phyloP scores from a whole-genome alignment of 2,113 vertebrate genomes.

The Hydrochoerus hydrochaeris region DNA sequence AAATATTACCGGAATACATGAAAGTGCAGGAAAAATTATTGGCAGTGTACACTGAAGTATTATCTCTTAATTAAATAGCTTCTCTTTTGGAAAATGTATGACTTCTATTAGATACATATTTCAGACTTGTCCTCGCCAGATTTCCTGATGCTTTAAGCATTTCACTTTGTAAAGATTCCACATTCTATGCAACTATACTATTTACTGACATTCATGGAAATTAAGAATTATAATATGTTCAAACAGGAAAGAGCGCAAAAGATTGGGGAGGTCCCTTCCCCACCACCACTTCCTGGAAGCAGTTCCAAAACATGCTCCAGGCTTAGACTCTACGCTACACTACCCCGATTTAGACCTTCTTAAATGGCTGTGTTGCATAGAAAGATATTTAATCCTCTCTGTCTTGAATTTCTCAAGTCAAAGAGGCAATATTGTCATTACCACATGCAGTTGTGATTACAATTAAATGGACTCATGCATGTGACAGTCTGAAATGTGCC shows the following conservation, averaged over 20 bases:
- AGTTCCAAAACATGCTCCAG: neutral
- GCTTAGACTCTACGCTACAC: neutral
- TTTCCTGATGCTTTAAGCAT: neutral
- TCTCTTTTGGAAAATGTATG: conserved; percentile 7
- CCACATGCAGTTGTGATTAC: neutral
- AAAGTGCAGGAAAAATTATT: neutral
- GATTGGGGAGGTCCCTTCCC: too few relatives aligned
- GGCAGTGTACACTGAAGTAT: neutral
- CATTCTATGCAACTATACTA: neutral
- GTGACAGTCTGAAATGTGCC: neutral
- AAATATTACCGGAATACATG: neutral
- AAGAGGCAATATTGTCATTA: neutral
- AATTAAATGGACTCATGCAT: neutral
- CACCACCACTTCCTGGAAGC: neutral
- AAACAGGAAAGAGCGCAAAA: neutral
- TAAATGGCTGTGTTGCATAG: neutral
- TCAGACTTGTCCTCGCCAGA: neutral
- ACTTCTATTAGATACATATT: neutral
- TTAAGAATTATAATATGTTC: neutral
- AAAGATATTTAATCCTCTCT: neutral
- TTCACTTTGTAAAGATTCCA: neutral
- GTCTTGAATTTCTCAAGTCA: neutral
- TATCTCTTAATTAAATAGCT: conserved; percentile 2
- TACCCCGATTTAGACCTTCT: neutral
- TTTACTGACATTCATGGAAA: neutral